Evolutionary conservation across 2,113 vertebrate species (phyloP).

Genomic region (Clarias batrachus): DNA sequence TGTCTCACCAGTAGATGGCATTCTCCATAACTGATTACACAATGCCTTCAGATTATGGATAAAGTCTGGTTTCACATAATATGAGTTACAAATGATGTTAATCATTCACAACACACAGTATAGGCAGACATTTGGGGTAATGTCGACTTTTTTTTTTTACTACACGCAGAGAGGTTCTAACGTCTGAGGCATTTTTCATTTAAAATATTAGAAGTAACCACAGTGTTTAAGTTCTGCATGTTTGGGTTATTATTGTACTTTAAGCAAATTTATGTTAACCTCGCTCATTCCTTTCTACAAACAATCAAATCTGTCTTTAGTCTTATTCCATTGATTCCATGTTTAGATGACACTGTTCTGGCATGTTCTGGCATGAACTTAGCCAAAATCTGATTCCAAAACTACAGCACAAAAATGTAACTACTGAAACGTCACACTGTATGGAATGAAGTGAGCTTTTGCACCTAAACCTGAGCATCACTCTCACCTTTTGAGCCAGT

Average conservation of each 20-base stretch:
- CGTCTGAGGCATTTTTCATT: background rate
- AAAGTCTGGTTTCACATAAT: constrained; percentile 8
- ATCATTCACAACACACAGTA: background rate
- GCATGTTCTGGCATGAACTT: background rate
- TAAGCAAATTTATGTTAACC: background rate
- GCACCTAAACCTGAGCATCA: background rate
- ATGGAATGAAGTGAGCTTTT: background rate
- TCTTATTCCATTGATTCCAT: background rate
- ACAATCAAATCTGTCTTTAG: background rate
- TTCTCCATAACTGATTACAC: background rate
- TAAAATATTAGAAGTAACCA: background rate
- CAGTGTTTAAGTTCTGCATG: background rate
- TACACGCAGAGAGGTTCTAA: background rate
- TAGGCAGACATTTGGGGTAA: background rate
- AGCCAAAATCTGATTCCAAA: background rate
- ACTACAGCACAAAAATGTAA: background rate
- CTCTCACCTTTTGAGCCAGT: constrained; percentile 91
- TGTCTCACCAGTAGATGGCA: constrained; percentile 40
- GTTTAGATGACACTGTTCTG: background rate
- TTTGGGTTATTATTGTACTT: background rate
- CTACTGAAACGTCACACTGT: background rate
- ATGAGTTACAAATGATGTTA: constrained; percentile 15
- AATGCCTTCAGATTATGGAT: background rate
- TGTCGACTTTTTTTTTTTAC: background rate
- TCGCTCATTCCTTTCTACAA: background rate